phyloP scores from a whole-genome alignment of 2,888 invertebrate species.

The Adineta ricciae region DNA sequence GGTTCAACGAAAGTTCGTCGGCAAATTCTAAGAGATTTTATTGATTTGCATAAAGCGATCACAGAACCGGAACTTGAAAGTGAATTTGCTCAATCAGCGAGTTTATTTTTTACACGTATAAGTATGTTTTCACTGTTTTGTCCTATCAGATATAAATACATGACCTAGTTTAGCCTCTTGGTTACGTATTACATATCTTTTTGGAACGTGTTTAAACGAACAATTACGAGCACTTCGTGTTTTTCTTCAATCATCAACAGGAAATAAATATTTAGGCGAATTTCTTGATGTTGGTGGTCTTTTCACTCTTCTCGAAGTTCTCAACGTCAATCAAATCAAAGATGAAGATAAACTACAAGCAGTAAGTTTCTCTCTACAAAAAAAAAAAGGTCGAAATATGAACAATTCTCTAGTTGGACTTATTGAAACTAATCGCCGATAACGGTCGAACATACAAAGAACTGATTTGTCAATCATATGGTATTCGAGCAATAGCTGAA shows the following conservation, averaged over 20 bases:
- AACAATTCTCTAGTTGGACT: not conserved
- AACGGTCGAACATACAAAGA: constrained; percentile 47
- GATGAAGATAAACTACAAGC: constrained; percentile 47
- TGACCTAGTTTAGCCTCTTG: constrained; percentile 34
- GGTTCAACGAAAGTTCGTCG: constrained; percentile 44
- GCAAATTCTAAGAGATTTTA: constrained; percentile 46
- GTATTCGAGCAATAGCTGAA: constrained; percentile 49
- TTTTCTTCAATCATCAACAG: constrained; percentile 41
- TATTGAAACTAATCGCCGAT: constrained; percentile 28
- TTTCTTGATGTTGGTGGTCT: constrained; percentile 50
- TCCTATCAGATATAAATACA: constrained; percentile 39
- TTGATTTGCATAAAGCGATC: constrained; percentile 46
- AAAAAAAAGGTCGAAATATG: constrained; percentile 43
- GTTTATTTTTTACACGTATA: constrained; percentile 47
- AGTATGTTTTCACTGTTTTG: constrained; percentile 49
- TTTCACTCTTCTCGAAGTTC: constrained; percentile 47
- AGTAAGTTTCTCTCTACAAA: constrained; percentile 42
- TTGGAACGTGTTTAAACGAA: constrained; percentile 47
- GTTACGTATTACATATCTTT: constrained; percentile 44
- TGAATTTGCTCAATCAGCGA: constrained; percentile 49
- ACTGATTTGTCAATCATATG: constrained; percentile 50
- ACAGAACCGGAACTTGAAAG: constrained; percentile 49
- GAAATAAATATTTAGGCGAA: constrained; percentile 49
- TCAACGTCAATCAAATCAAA: constrained; percentile 47
- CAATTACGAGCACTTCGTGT: constrained; percentile 46